Evolutionary conservation across 2,888 invertebrate species (phyloP), one percentile per base, ranked within the genome.

Genomic region (Cinara cedri): DNA sequence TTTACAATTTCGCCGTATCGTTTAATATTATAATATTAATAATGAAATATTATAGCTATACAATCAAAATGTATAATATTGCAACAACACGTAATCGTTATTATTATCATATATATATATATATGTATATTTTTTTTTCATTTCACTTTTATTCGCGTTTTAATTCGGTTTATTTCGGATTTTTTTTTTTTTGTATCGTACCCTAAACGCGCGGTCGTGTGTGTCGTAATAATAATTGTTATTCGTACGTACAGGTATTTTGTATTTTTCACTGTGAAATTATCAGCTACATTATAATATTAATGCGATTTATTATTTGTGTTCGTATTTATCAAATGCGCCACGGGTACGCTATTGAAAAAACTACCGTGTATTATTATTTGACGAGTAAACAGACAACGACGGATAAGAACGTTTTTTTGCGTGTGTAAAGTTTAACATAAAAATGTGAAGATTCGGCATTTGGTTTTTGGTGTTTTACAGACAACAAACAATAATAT

Each of bases 1-100:
- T 62, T 57, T 60, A 72, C 72, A 72, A 60, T 60, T 60, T 66
- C 46, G 63, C n/a, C n/a, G n/a, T n/a, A n/a, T 46, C 24, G 46
- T 46, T 34, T 34, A 34, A 34, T 34, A 34, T 34, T n/a, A n/a
- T n/a, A n/a, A n/a, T n/a, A n/a, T n/a, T n/a, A n/a, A 34, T 34
- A 34, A 34, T 34, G 6, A 34, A 34, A 63, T 19, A 54, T 19
- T n/a, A n/a, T 16, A 21, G 19, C 4, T 54, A n/a, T 62, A 65
- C 16, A n/a, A n/a, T n/a, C n/a, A n/a, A n/a, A n/a, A 26, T 24
- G 26, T 51, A 24, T 24, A 51, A 24, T 14, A 51, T 65, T 21
- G 34, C 34, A 4, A 34, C 34, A 34, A 4, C 21, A 46, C 21
- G 46, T 65, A 19, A 46, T 46, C 21, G 14, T 21, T n/a, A 65